Base-by-base conservation (phyloP, 2,113 vertebrate species). In the Piprites chloris region DNA sequence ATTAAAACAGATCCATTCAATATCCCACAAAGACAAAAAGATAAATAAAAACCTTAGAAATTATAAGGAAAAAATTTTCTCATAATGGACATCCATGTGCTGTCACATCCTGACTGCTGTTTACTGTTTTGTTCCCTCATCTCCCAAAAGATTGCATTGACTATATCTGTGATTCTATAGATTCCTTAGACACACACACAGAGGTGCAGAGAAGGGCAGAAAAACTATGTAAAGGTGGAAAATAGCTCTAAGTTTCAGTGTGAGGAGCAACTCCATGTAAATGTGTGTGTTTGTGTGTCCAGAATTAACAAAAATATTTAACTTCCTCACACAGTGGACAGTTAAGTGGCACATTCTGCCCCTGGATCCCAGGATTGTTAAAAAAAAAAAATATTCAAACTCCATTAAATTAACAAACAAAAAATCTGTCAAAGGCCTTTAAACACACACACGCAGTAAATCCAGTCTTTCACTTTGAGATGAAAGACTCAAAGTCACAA, bases 211-310 rank as follows among this genome's bases (percentile, higher is more conserved):
- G 44, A 68, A 65, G 17, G 8, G 20, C 39, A 93, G 37, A 22
- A 89, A 75, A 53, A n/a, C 10, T 10, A 71, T 23, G 44, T 6
- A 59, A n/a, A 49, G 13, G 35, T 18, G 15, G 8, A 13, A 14
- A 71, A 58, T 12, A 53, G n/a, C n/a, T 37, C 37, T 37, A 59
- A 37, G 26, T 55, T 81, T 32, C 53, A 35, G 18, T 6, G 19
- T 55, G 30, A 72, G 12, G 22, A 61, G 53, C 24, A 68, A 18
- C 44, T 59, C 4, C 22, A 20, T 14, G 12, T 3, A 4, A 11
- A 2, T 2, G 4, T 26, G 5, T 6, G 7, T 32, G 24, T 5
- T 52, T 52, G 5, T 11, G 5, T 52, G 33, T 6, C 24, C 26
- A 66, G 7, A 49, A 41, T 53, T 33, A 66, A 72, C 14, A 81